Percentiles rank a stretch among this genome's conserved stretches.
These are phyloP conservation scores for Latrodectus elegans DNA, from an alignment of 2,888 invertebrate genomes.

Conservation along the genomic window DNA sequence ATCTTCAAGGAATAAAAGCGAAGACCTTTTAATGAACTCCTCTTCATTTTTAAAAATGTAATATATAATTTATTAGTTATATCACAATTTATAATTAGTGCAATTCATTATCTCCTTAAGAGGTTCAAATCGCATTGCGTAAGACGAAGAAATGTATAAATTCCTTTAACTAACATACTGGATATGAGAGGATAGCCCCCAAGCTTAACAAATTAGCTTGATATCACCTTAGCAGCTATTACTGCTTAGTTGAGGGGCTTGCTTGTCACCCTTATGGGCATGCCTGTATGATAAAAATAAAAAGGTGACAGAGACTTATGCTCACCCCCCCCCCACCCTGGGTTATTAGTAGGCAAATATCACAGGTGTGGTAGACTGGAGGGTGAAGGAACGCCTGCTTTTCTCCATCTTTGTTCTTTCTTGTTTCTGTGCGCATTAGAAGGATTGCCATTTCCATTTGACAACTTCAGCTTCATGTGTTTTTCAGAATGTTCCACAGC, in stretches of 20 bases:
- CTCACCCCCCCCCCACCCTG: conserved; percentile 25
- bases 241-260: conserved; percentile 27
- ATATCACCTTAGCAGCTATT: conserved; percentile 65
- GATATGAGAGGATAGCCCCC: not conserved
- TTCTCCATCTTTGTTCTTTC: conserved; percentile 1
- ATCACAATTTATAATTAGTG: no score
- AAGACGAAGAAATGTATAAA: no score
- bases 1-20: no score
- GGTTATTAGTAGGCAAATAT: conserved; percentile 61
- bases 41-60: no score
- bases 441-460: no score
- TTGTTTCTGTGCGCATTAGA: not conserved
- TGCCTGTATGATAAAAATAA: conserved; percentile 43
- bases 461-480: no score
- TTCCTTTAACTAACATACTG: conserved; percentile 6
- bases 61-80: no score
- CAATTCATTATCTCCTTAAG: no score
- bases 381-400: conserved; percentile 39
- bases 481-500: no score
- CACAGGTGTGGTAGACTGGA: conserved; percentile 55
- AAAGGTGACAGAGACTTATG: conserved; percentile 62
- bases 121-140: no score
- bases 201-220: conserved; percentile 53
- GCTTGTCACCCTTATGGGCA: conserved; percentile 56
- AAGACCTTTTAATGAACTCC: no score